Base-by-base conservation (phyloP, 2,113 vertebrate species). In the Caranx ignobilis region DNA sequence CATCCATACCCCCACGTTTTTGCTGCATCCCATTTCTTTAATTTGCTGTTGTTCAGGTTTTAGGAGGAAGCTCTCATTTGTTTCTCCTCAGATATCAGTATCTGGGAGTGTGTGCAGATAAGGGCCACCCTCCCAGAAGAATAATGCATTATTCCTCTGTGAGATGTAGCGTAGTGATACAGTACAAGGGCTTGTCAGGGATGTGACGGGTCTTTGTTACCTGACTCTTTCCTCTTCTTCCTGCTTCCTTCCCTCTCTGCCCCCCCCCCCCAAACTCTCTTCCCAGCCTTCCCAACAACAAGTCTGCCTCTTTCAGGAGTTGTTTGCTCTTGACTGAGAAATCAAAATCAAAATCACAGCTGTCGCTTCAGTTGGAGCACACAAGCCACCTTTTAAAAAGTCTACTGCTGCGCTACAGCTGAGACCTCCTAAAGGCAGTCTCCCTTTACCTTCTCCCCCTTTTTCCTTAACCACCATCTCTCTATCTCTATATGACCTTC, bases 161-260 rank as follows among this genome's bases (percentile, higher is more conserved):
- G 91, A 87, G 88, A 83, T 87, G 84, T 69, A 43, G 56, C 48
- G 6, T 6, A 45, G 75, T 70, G 86, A 82, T 86, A 74, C 13
- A 77, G 63, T 66, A 71, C 86, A 82, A 54, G 76, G 71, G 66
- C 72, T 60, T 88, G 85, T 88, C 88, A 80, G 63, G 62, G 72
- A 86, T 74, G 78, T 86, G 92, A 88, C 81, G 83, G 85, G 71
- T 90, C 91, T 94, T 93, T 93, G 90, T 92, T 93, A 89, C 91
- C 86, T 81, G 84, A 82, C 79, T 85, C 47, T 57, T 74, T 57
- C 75, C 75, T 78, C 72, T 82, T 72, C 56, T 71, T 75, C 60
- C 55, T 48, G 6, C 56, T 68, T 62, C 67, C 75, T 43, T 43
- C 45, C 34, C 52, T 54, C 48, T 43, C 54, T 45, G 41, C 32